Evolutionary conservation across 2,113 vertebrate genomes (phyloP), one percentile per base, ranked within the genome.

Genomic region (Poeciliopsis prolifica): DNA sequence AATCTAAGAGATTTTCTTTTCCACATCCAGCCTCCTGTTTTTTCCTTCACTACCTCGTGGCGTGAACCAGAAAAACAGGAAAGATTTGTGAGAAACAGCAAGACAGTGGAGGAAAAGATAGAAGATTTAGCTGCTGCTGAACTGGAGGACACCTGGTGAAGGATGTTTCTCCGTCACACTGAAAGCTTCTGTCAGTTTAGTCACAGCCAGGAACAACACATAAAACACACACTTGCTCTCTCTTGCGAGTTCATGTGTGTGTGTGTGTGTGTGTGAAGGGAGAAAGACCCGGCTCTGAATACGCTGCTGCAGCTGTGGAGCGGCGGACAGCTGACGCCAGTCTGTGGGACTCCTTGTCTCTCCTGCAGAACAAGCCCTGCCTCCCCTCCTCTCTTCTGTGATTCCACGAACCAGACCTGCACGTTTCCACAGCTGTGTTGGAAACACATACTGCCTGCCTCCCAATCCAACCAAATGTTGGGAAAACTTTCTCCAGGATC

Each of bases 371-470:
- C 13, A 74, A 28, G 54, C 65, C 33, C 77, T 8, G 61, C 81
- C 87, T 80, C 72, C 33, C 28, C 30, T 30, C 30, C 30, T 30
- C 35, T 26, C 35, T 83, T 78, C 89, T 80, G 51, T 72, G 77
- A 85, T 86, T 90, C 88, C 89, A 89, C 73, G 75, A 79, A 91
- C 86, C 86, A 88, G 85, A 91, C 90, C 89, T 92, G 92, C 87
- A 89, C 9, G 90, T 93, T 93, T 90, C 93, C 90, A 92, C 92
- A 91, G 92, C 93, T 92, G 89, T 83, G 90, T 81, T 76, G 91
- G 85, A 86, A 42, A 68, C 51, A 77, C 69, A 54, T 30, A 33
- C 65, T 54, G 79, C 70, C 44, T 65, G 28, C 26, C 14, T 61
- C 60, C 81, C 76, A 31, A 3, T 24, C 19, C 3, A 2, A 54